A percentile compares a stretch with the other conserved stretches of the same genome.
Conservation (phyloP, 2,797 vertebrate genomes). For the Falco concolor region DNA sequence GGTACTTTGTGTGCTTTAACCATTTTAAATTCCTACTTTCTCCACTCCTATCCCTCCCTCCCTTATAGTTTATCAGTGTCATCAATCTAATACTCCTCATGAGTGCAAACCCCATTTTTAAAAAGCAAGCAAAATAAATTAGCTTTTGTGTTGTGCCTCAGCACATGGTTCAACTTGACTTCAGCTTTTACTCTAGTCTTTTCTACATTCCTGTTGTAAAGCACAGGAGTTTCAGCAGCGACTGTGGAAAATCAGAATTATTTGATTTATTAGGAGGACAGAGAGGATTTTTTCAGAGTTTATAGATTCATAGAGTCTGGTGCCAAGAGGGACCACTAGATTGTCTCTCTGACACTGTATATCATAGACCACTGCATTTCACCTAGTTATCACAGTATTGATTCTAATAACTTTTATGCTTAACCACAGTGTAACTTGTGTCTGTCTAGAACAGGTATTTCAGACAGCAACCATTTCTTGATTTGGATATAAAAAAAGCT, state of each 20-base stretch:
- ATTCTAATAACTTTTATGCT: background rate
- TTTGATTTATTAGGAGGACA: background rate
- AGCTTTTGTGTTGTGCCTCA: background rate
- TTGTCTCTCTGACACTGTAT: background rate
- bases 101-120: background rate
- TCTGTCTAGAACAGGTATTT: background rate
- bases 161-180: background rate
- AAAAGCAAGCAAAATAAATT: background rate
- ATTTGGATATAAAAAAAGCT: background rate
- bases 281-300: background rate
- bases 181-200: background rate
- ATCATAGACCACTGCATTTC: accelerated
- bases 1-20: background rate
- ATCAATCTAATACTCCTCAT: background rate
- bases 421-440: background rate
- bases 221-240: background rate
- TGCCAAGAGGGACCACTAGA: background rate
- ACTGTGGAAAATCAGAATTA: background rate
- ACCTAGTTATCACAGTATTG: background rate
- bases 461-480: background rate
- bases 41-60: background rate
- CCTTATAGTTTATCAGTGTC: background rate
- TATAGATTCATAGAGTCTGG: background rate
- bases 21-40: background rate
- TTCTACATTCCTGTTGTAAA: background rate